phyloP scores from a whole-genome alignment of 2,797 vertebrate species.

The Syngnathus rostellatus region DNA sequence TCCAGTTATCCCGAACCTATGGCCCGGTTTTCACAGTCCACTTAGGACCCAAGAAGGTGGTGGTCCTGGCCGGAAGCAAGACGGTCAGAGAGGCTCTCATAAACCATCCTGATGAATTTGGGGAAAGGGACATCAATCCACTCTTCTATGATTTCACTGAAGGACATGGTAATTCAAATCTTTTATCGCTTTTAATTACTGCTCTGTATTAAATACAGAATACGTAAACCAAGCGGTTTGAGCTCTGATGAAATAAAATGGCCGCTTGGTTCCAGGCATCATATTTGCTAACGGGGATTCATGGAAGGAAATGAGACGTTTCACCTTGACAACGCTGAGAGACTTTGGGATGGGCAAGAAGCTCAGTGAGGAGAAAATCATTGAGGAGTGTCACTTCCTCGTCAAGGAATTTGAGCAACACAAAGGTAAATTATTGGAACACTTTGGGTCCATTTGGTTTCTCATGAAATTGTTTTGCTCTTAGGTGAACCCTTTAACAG shows the following conservation, averaged over 20 bases:
- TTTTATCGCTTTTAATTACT: not conserved
- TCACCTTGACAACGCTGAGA: slow-evolving; percentile 48
- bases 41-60: slow-evolving; percentile 47
- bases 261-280: slow-evolving; percentile 38
- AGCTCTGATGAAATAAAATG: not conserved
- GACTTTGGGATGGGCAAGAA: slow-evolving; percentile 64
- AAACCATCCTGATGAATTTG: slow-evolving; percentile 49
- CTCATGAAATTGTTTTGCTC: not conserved
- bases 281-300: slow-evolving; percentile 51
- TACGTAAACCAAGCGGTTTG: too few relatives aligned
- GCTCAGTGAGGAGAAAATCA: slow-evolving; percentile 46
- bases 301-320: slow-evolving; percentile 66
- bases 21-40: slow-evolving; percentile 48
- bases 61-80: slow-evolving; percentile 55
- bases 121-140: slow-evolving; percentile 32
- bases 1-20: slow-evolving; percentile 48
- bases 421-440: slow-evolving; percentile 32
- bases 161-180: slow-evolving; percentile 23
- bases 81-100: slow-evolving; percentile 52
- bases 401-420: slow-evolving; percentile 41
- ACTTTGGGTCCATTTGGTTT: not conserved
- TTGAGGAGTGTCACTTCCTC: slow-evolving; percentile 44
- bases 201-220: too few relatives aligned
- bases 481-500: slow-evolving; percentile 55
- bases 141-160: slow-evolving; percentile 33